Percentiles rank a stretch among this genome's conserved stretches.
Evolutionary conservation across 2,888 invertebrate genomes (phyloP).

Genomic region (Eristalis tenax): DNA sequence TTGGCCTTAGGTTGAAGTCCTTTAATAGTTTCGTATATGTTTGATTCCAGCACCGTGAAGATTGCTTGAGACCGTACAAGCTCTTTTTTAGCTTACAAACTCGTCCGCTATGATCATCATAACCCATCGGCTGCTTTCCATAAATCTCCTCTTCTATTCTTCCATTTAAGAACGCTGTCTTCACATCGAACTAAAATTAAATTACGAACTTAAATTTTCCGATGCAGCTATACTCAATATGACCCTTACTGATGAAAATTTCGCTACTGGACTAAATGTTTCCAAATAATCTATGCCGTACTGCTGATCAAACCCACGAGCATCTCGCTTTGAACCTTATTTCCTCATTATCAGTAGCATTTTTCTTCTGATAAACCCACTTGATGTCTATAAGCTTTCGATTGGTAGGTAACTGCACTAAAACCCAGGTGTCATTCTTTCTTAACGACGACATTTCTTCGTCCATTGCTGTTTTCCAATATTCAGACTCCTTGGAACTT

Average conservation of each 20-base stretch:
- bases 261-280: not conserved
- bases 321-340: not conserved
- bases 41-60: too few species aligned
- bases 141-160: too few species aligned
- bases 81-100: too few species aligned
- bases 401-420: not conserved
- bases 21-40: too few species aligned
- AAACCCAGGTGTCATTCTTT: conserved; percentile 14
- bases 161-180: too few species aligned
- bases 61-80: too few species aligned
- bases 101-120: too few species aligned
- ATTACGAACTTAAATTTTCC: too few species aligned
- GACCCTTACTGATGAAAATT: too few species aligned
- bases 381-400: conserved; percentile 8
- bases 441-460: conserved; percentile 7
- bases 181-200: too few species aligned
- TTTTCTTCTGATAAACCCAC: not conserved
- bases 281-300: not conserved
- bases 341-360: not conserved
- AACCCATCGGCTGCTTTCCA: too few species aligned
- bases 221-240: too few species aligned
- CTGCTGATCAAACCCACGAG: not conserved
- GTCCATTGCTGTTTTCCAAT: not conserved
- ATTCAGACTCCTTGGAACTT: not conserved
- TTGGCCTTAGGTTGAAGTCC: not conserved